Conservation (phyloP, 1,140 invertebrate genomes). For the Stenopsyche tienmushanensis region DNA sequence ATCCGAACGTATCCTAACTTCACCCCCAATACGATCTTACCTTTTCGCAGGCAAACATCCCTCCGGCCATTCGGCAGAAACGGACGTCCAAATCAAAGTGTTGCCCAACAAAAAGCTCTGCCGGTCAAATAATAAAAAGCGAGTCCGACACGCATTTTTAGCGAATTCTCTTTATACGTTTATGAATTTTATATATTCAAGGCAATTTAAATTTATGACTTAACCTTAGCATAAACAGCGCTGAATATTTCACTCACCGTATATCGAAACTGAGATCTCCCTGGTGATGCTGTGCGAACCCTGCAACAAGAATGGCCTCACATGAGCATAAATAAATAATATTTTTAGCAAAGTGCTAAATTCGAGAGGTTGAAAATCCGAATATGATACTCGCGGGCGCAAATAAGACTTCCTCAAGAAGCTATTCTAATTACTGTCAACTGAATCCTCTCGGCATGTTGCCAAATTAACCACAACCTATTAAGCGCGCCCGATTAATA, state of each 20-base stretch:
- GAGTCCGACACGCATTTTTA: too few relatives aligned
- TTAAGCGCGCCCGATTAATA: background rate
- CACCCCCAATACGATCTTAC: background rate
- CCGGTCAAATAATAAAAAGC: too few relatives aligned
- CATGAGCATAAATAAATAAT: slow-evolving; percentile 13
- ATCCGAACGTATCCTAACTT: background rate
- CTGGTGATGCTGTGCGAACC: slow-evolving; percentile 4
- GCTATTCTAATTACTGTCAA: background rate
- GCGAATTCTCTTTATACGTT: too few relatives aligned
- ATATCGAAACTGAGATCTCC: slow-evolving; percentile 6
- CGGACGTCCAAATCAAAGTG: background rate
- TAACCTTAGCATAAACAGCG: too few relatives aligned
- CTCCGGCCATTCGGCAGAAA: background rate
- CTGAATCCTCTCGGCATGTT: background rate
- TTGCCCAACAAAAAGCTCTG: background rate
- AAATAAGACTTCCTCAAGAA: background rate
- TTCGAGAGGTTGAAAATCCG: background rate
- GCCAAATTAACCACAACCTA: background rate
- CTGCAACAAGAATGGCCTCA: slow-evolving; percentile 19
- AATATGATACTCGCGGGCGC: background rate
- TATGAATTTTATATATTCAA: too few relatives aligned
- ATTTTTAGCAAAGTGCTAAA: background rate
- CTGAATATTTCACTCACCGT: slow-evolving; percentile 27
- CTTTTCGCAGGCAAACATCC: background rate
- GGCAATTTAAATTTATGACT: slow-evolving; percentile 24